phyloP scores from a whole-genome alignment of 2,113 vertebrate genomes.

The Scartelaos histophorus region DNA sequence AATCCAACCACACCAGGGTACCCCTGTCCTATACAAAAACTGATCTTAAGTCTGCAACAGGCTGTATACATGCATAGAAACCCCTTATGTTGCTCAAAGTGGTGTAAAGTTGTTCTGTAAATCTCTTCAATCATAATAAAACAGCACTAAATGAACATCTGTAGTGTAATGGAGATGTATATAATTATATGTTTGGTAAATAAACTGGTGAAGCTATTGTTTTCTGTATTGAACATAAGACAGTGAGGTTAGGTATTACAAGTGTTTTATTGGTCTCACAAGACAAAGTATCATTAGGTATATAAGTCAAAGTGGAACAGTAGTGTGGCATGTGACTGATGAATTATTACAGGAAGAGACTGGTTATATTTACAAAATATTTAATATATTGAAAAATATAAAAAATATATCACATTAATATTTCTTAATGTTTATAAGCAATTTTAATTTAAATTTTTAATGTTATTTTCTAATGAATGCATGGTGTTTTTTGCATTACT shows the following conservation, averaged over 20 bases:
- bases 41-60: conserved; percentile 20
- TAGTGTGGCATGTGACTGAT: not conserved
- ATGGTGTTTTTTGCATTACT: not conserved
- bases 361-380: no score
- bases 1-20: conserved; percentile 57
- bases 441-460: no score
- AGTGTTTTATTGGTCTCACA: not conserved
- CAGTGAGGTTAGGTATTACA: not conserved
- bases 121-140: conserved; percentile 4
- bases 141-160: not conserved
- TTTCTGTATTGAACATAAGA: not conserved
- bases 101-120: not conserved
- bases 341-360: not conserved
- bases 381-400: no score
- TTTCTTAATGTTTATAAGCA: no score
- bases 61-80: conserved; percentile 17
- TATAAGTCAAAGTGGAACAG: not conserved
- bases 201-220: not conserved
- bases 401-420: no score
- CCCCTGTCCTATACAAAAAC: conserved; percentile 49
- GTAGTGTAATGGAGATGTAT: conserved; percentile 19
- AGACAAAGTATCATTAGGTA: not conserved
- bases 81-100: not conserved
- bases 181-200: not conserved
- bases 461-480: not conserved